A percentile compares a stretch with the other conserved stretches of the same genome.
Evolutionary conservation across 2,113 vertebrate genomes (phyloP).

Genomic region (Halichoerus grypus): DNA sequence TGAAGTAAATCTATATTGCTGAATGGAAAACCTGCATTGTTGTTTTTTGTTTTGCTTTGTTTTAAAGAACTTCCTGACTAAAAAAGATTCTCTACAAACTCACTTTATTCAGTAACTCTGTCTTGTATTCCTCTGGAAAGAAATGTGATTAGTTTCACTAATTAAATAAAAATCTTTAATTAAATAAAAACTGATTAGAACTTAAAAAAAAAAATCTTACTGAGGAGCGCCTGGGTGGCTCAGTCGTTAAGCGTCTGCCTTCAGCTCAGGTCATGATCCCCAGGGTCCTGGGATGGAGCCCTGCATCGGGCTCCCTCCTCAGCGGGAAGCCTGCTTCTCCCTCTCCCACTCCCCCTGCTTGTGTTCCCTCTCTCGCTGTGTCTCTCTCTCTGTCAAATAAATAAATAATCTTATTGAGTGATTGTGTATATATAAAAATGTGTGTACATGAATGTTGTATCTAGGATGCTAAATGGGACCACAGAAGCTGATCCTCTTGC

Average conservation of each 20-base stretch:
- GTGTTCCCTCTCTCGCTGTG: no score
- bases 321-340: no score
- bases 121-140: background rate
- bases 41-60: conserved; percentile 1
- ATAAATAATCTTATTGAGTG: background rate
- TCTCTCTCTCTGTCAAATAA: no score
- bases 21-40: conserved; percentile 47
- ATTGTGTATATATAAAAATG: background rate
- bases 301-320: no score
- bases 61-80: conserved; percentile 51
- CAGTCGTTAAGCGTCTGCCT: no score
- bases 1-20: conserved; percentile 65
- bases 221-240: no score
- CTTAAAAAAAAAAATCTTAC: background rate
- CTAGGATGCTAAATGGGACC: background rate
- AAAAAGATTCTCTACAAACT: conserved; percentile 48
- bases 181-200: background rate
- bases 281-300: no score
- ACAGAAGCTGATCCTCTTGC: background rate
- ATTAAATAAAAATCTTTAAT: background rate
- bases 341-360: no score
- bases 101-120: conserved; percentile 34
- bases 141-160: conserved; percentile 14
- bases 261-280: no score
- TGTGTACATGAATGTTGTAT: background rate